phyloP scores from a whole-genome alignment of 2,888 invertebrate genomes.

The Portevinia maculata region DNA sequence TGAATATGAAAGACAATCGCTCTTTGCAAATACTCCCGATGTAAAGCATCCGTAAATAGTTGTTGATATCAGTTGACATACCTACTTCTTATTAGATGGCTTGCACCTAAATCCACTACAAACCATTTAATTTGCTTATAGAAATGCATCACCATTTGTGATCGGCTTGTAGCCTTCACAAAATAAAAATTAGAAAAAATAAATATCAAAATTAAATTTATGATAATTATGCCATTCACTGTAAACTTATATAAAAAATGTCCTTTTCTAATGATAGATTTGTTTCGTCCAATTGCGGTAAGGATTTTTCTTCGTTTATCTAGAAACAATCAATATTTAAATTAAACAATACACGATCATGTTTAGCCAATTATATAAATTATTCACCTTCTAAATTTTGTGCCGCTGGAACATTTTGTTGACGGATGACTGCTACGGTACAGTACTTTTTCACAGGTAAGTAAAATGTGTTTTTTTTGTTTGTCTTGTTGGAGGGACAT shows the following conservation, averaged over 20 bases:
- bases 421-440: no score
- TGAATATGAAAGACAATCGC: no score
- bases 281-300: slow-evolving; percentile 41
- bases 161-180: not conserved
- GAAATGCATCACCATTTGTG: no score
- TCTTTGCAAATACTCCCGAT: no score
- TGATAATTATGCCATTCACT: slow-evolving; percentile 38
- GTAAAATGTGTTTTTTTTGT: not conserved
- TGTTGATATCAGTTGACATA: no score
- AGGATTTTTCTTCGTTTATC: slow-evolving; percentile 56
- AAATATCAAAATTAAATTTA: not conserved
- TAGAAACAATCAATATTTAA: slow-evolving; percentile 15
- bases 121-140: not conserved
- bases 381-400: slow-evolving; percentile 6
- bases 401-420: slow-evolving; percentile 11
- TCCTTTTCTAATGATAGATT: slow-evolving; percentile 33
- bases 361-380: slow-evolving; percentile 30
- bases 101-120: not conserved
- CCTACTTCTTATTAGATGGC: no score
- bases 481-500: not conserved
- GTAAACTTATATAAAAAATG: slow-evolving; percentile 46
- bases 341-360: slow-evolving; percentile 24
- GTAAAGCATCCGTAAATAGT: no score
- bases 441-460: not conserved
- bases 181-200: not conserved